Evolutionary conservation across 2,797 vertebrate species (phyloP), one percentile per base, ranked within the genome.

Genomic region (Pteropus rufus): DNA sequence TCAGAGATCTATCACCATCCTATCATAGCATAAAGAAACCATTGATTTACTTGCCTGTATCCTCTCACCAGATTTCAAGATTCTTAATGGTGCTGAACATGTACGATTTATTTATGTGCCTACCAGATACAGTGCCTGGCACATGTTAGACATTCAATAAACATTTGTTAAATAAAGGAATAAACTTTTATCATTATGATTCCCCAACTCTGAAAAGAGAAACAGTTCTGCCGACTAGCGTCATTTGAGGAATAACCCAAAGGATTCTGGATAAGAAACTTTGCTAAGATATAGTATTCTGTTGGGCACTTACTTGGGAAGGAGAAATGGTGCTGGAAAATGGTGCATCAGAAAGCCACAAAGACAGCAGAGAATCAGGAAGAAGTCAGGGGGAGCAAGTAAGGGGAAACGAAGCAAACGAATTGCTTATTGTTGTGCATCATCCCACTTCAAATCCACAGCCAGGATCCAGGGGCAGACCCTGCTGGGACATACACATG

Each of bases 181-280:
- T 91, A 31, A 88, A 76, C 34, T 64, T 88, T 64, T n/a, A 89
- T 73, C 11, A 62, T 44, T 64, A 49, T 58, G 58, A 60, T 49
- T 36, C n/a, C 41, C 36, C 34, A 54, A 60, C 31, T 60, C 19
- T 60, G 72, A 81, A 86, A 92, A 85, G 39, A n/a, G 15, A 41
- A 58, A 44, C 8, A 21, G 12, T 70, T 79, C 31, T 95, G 76
- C n/a, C 52, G 54, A 76, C 10, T 34, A 26, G n/a, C 5, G 46
- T 69, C 52, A 41, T 73, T 16, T 44, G 58, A 84, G 29, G 34
- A 83, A 69, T 41, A 87, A 65, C 44, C 9, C 10, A 65, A 92
- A 72, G 31, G 31, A 41, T 77, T 72, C 69, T 9, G 4, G 21
- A 34, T 70, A 14, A 86, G n/a, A 52, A 41, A 54, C 10, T 54